Conservation (phyloP, 2,113 vertebrate genomes). For the Entomyzon cyanotis region DNA sequence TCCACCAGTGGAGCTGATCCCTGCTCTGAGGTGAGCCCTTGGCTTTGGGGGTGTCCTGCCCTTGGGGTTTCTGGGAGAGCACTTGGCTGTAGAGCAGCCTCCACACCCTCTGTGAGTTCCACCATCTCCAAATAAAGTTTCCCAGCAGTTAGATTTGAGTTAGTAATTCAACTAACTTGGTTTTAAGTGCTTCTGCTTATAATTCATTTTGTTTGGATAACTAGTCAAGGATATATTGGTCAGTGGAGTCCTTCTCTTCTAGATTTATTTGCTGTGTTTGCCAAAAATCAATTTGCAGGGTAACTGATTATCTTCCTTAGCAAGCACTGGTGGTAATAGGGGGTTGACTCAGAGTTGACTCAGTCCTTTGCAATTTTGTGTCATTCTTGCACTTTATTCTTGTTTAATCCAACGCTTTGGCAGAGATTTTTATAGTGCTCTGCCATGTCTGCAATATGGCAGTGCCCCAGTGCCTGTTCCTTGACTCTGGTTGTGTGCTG, state of each 20-base stretch:
- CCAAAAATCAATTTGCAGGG: not conserved
- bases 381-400: not conserved
- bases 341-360: slow-evolving; percentile 1
- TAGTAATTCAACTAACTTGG: not conserved
- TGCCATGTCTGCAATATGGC: not conserved
- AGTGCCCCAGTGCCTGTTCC: not conserved
- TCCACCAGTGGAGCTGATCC: rapidly evolving
- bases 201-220: slow-evolving; percentile 57
- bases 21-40: not conserved
- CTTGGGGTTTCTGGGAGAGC: not conserved
- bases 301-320: not conserved
- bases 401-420: not conserved
- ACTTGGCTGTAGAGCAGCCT: not conserved
- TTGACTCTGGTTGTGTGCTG: not conserved
- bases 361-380: not conserved
- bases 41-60: not conserved
- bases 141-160: not conserved
- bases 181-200: slow-evolving; percentile 24
- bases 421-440: not conserved
- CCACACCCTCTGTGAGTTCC: not conserved
- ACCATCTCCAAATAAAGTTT: slow-evolving; percentile 65
- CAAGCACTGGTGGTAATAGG: not conserved
- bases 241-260: not conserved
- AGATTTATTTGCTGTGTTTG: slow-evolving; percentile 15
- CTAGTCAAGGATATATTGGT: slow-evolving; percentile 12